Evolutionary conservation across 2,113 vertebrate genomes (phyloP), one percentile per base, ranked within the genome.

Genomic region (Lucifuga dentata): DNA sequence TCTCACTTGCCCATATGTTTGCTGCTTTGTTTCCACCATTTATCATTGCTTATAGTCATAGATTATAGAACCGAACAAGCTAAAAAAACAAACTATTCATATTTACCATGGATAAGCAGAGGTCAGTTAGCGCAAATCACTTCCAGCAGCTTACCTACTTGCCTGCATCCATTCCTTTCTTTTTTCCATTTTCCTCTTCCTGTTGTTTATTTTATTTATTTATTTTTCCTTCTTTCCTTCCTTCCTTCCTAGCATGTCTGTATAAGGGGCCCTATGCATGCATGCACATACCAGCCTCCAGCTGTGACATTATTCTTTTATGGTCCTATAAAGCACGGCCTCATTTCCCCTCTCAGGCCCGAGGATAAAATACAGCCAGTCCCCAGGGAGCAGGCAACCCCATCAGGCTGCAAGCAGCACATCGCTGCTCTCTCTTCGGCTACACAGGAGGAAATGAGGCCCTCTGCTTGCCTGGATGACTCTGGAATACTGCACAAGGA

Each of bases 351-450:
- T 46, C 69, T 69, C 68, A 71, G 71, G 70, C 74, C 82, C 61
- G 56, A 74, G 82, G 78, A 90, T 87, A 85, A 86, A 80, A 88
- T 85, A 89, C 70, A 81, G 65, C 49, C 76, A 39, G 66, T 82
- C 83, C 77, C 61, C 46, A n/a, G 84, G 79, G 85, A 85, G 48
- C 2, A 73, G 69, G 74, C 76, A 77, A 87, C 78, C 71, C 74
- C 64, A 83, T 81, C 77, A 82, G 68, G 56, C 80, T 56, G 57
- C 72, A 62, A 76, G 68, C 53, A 32, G 67, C 78, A 80, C 44
- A 74, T 80, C 76, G 55, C 77, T 63, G 46, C n/a, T 26, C 64
- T 57, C 61, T 73, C 38, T 36, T 52, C 52, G 75, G 46, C 69
- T 52, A 35, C 12, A 8, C 63, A 62, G 50, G 33, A 67, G 67